phyloP scores from a whole-genome alignment of 2,888 invertebrate genomes.

The Allolobophora icterica region DNA sequence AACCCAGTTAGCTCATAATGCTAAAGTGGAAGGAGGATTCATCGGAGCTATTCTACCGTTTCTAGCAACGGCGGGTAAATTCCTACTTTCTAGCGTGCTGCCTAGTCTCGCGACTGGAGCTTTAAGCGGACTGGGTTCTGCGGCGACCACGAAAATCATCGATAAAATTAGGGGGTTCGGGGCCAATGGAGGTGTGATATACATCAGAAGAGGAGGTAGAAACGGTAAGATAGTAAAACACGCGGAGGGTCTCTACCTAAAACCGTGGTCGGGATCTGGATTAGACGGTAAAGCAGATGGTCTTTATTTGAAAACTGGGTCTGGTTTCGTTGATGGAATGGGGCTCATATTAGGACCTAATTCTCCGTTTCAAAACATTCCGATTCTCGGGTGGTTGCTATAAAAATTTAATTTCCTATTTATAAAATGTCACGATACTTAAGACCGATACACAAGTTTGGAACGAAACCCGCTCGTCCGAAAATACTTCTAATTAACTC shows the following conservation, averaged over 20 bases:
- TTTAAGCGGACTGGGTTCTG: not conserved
- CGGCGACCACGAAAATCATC: too few relatives aligned
- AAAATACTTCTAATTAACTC: not conserved
- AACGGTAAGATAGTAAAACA: not conserved
- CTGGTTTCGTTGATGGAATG: not conserved
- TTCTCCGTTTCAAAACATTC: too few relatives aligned
- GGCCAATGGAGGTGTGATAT: not conserved
- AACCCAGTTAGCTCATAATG: not conserved
- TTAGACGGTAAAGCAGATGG: not conserved
- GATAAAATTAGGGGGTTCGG: not conserved
- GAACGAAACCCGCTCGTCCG: not conserved
- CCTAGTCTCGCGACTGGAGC: not conserved
- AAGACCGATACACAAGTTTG: not conserved
- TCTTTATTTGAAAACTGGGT: not conserved
- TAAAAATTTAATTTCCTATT: too few relatives aligned
- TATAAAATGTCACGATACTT: too few relatives aligned
- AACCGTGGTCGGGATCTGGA: not conserved
- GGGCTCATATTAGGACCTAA: not conserved
- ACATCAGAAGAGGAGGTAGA: not conserved
- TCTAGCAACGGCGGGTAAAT: too few relatives aligned
- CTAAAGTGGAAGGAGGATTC: too few relatives aligned
- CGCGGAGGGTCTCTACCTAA: not conserved
- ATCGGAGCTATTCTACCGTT: too few relatives aligned
- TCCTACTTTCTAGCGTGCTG: too few relatives aligned
- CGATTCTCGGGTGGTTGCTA: too few relatives aligned